Conservation (phyloP, 2,888 invertebrate genomes). For the Drosophila ezoana region DNA sequence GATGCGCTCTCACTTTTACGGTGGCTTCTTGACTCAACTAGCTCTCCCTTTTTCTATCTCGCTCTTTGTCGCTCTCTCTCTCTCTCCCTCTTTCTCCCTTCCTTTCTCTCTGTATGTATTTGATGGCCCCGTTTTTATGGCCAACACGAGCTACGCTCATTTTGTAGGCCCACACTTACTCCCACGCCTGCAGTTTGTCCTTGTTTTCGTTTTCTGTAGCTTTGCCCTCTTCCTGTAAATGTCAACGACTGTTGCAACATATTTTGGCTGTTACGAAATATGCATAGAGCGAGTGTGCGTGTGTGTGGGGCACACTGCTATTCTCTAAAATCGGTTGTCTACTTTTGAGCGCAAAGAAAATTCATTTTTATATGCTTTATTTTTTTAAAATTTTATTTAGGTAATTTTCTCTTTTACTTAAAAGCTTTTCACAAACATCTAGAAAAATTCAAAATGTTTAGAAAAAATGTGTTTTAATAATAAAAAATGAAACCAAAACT, state of each 20-base stretch:
- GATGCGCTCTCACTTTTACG: constrained; percentile 34
- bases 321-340: constrained; percentile 43
- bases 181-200: constrained; percentile 35
- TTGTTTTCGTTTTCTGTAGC: constrained; percentile 28
- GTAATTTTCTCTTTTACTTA: constrained; percentile 19
- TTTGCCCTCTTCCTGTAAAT: constrained; percentile 31
- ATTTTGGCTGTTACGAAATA: constrained; percentile 35
- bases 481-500: constrained; percentile 59
- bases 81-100: constrained; percentile 16
- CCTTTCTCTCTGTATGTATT: constrained; percentile 14
- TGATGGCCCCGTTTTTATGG: constrained; percentile 65
- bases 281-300: constrained; percentile 31
- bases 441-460: constrained; percentile 23
- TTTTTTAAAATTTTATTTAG: constrained; percentile 22
- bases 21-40: constrained; percentile 17
- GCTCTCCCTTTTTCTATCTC: neutral
- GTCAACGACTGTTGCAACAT: constrained; percentile 57
- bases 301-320: constrained; percentile 1
- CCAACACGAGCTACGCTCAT: constrained; percentile 70
- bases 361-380: constrained; percentile 17
- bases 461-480: constrained; percentile 30
- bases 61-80: constrained; percentile 3
- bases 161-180: constrained; percentile 40
- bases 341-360: constrained; percentile 41
- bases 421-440: constrained; percentile 24